Evolutionary conservation across 2,797 vertebrate genomes (phyloP).

Genomic region (Fratercula arctica): DNA sequence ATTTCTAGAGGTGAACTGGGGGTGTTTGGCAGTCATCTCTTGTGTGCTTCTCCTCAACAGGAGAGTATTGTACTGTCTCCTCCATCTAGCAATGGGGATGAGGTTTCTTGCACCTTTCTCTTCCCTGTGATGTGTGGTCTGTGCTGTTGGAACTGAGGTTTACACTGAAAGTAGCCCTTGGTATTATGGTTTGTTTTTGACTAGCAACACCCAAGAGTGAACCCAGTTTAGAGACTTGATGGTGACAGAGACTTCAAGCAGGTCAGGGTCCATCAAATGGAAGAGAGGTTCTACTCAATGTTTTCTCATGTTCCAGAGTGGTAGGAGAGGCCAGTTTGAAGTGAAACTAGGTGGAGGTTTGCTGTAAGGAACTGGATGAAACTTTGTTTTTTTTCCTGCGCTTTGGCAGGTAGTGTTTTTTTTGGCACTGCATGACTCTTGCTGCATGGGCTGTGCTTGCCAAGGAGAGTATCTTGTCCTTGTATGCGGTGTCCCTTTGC

Average conservation of each 20-base stretch:
- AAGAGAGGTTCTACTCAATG: background rate
- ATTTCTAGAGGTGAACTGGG: background rate
- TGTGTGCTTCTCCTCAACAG: background rate
- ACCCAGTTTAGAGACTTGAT: background rate
- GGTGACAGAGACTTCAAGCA: background rate
- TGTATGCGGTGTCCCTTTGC: background rate
- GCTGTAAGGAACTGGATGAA: background rate
- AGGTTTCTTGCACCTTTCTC: background rate
- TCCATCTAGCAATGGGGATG: background rate
- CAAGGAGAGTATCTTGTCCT: background rate
- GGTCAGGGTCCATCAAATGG: background rate
- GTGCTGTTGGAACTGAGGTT: background rate
- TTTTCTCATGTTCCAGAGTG: background rate
- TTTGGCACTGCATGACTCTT: background rate
- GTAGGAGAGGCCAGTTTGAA: background rate
- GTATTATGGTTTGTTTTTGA: background rate
- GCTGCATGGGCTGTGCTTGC: background rate
- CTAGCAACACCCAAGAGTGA: background rate
- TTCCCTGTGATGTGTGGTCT: background rate
- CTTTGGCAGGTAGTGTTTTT: background rate
- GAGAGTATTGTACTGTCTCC: fast-evolving
- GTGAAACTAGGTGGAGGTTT: background rate
- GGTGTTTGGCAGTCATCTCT: background rate
- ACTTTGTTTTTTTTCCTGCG: background rate
- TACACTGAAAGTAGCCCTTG: background rate